Conservation (phyloP, 1,140 invertebrate genomes). For the Halictus rubicundus region DNA sequence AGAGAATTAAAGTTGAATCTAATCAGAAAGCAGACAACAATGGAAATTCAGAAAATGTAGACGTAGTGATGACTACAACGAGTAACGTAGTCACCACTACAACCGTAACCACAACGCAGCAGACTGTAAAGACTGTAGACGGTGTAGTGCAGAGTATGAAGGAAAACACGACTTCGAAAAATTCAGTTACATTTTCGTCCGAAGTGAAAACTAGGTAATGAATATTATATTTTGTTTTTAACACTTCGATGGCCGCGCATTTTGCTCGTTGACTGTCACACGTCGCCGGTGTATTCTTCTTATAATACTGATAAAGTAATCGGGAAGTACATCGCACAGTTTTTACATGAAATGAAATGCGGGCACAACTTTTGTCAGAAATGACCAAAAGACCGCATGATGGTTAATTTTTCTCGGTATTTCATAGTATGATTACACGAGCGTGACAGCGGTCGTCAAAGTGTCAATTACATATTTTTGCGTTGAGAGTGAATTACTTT, state of each 20-base stretch:
- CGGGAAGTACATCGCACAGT: too few species aligned
- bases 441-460: too few species aligned
- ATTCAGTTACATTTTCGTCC: conserved; percentile 65
- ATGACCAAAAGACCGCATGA: too few species aligned
- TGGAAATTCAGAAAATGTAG: conserved; percentile 57
- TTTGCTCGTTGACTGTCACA: too few species aligned
- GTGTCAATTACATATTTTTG: neutral
- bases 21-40: conserved; percentile 26
- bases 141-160: conserved; percentile 74
- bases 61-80: conserved; percentile 64
- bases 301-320: too few species aligned
- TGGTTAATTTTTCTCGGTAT: too few species aligned
- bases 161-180: conserved; percentile 66
- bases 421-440: too few species aligned
- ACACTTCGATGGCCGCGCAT: too few species aligned
- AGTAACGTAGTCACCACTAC: conserved; percentile 72
- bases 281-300: too few species aligned
- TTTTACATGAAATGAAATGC: too few species aligned
- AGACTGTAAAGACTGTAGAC: conserved; percentile 74
- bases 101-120: conserved; percentile 74
- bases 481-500: conserved; percentile 5
- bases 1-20: conserved; percentile 72
- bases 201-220: conserved; percentile 69
- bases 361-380: too few species aligned
- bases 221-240: neutral